These are phyloP conservation scores for Leucoptera coffeella DNA, from an alignment of 2,888 invertebrate species.

Conservation along the genomic window DNA sequence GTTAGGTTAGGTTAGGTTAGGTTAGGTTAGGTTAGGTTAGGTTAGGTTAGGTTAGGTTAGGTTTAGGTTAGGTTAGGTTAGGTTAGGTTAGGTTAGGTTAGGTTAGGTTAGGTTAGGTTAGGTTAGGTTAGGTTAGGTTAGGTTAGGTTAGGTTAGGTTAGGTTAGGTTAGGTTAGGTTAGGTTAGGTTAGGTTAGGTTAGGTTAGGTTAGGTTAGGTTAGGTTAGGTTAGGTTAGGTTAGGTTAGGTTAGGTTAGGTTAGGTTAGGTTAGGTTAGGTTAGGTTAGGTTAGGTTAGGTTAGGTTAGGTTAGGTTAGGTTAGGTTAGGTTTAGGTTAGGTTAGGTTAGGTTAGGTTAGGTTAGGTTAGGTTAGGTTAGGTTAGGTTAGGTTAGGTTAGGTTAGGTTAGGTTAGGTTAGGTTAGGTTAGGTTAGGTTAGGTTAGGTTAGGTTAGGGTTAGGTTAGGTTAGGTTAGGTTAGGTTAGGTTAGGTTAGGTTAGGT, in stretches of 20 bases:
- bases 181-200: conserved; percentile 8
- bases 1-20: not conserved
- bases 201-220: conserved; percentile 6
- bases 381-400: conserved; percentile 7
- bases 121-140: not conserved
- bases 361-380: conserved; percentile 8
- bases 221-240: conserved; percentile 4
- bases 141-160: not conserved
- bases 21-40: not conserved
- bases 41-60: not conserved
- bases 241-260: conserved; percentile 6
- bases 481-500: conserved; percentile 6
- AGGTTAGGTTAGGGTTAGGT: conserved; percentile 5
- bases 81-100: not conserved
- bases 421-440: conserved; percentile 6
- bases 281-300: conserved; percentile 7
- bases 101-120: not conserved
- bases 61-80: not conserved
- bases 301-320: conserved; percentile 8
- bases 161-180: conserved; percentile 4
- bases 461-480: conserved; percentile 6
- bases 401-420: conserved; percentile 6
- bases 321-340: conserved; percentile 8
- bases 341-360: conserved; percentile 8
- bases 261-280: conserved; percentile 7